Percentiles rank a stretch among this genome's conserved stretches.
These are phyloP conservation scores for Opisthograptis luteolata DNA, from an alignment of 2,888 invertebrate species.

Conservation along the genomic window DNA sequence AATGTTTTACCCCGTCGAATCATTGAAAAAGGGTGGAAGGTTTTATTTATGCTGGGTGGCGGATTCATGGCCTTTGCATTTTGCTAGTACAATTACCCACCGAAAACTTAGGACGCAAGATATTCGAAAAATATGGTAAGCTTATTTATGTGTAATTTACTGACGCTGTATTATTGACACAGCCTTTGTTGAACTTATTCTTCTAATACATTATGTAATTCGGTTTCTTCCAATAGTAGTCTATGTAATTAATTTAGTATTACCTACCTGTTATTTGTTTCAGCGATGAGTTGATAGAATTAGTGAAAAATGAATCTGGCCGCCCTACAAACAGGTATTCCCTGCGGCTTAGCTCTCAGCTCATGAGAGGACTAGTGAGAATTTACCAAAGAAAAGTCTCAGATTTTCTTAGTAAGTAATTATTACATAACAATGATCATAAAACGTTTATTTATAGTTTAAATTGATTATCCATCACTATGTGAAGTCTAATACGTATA, in stretches of 20 bases:
- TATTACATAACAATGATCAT: too few species aligned
- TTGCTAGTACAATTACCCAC: conserved; percentile 66
- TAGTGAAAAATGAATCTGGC: conserved; percentile 70
- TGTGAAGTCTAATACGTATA: too few species aligned
- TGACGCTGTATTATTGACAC: too few species aligned
- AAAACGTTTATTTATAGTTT: too few species aligned
- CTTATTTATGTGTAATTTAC: too few species aligned
- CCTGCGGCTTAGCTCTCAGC: conserved; percentile 71
- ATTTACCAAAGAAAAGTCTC: conserved; percentile 69
- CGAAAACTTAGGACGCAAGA: conserved; percentile 72
- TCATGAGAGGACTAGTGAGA: conserved; percentile 68
- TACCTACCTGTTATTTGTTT: conserved; percentile 26
- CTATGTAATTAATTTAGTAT: too few species aligned
- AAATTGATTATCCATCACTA: too few species aligned
- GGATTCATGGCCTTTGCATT: conserved; percentile 74
- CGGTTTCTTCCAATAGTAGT: too few species aligned
- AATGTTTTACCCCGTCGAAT: conserved; percentile 75
- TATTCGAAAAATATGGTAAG: conserved; percentile 69
- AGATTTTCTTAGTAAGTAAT: conserved; percentile 60
- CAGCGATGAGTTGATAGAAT: conserved; percentile 68
- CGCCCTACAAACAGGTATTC: conserved; percentile 68
- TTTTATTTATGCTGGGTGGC: conserved; percentile 78
- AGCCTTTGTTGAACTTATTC: too few species aligned
- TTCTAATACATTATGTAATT: too few species aligned
- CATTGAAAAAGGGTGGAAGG: conserved; percentile 68